Conservation (phyloP, 1,140 invertebrate species). For the Eumaeus atala region DNA sequence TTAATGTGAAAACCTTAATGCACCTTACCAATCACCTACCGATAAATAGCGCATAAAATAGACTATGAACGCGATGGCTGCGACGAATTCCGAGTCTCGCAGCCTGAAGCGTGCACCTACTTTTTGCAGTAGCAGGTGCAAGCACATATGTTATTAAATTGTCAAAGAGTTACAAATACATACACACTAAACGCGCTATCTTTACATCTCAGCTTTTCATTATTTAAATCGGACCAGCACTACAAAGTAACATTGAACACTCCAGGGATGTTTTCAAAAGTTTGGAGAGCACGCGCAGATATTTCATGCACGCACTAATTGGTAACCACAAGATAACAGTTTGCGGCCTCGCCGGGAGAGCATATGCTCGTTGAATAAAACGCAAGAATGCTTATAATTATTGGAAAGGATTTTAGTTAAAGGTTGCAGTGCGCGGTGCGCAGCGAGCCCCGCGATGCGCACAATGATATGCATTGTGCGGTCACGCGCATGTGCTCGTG, state of each 20-base stretch:
- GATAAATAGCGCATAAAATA: constrained; percentile 69
- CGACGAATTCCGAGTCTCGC: constrained; percentile 66
- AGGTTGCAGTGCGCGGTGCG: constrained; percentile 28
- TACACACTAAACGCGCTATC: constrained; percentile 30
- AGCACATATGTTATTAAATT: constrained; percentile 70
- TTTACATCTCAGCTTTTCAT: constrained; percentile 48
- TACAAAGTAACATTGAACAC: no score
- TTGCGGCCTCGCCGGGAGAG: constrained; percentile 44
- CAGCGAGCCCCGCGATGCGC: constrained; percentile 25
- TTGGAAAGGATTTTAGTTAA: constrained; percentile 7
- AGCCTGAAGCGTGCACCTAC: constrained; percentile 64
- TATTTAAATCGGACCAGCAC: background rate
- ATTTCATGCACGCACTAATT: constrained; percentile 41
- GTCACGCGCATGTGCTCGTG: constrained; percentile 27
- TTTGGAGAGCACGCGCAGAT: constrained; percentile 15
- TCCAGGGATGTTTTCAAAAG: background rate
- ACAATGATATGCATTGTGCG: constrained; percentile 38
- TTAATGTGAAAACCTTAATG: constrained; percentile 40
- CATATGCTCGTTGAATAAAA: constrained; percentile 33
- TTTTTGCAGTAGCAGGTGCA: constrained; percentile 69
- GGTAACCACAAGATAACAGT: constrained; percentile 52
- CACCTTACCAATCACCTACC: constrained; percentile 67
- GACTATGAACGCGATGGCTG: constrained; percentile 48
- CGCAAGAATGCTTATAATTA: background rate
- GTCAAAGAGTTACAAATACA: constrained; percentile 53